A percentile compares a stretch with the other conserved stretches of the same genome.
These are phyloP conservation scores for Gadopsis marmoratus DNA, from an alignment of 2,797 vertebrate species.

Conservation along the genomic window DNA sequence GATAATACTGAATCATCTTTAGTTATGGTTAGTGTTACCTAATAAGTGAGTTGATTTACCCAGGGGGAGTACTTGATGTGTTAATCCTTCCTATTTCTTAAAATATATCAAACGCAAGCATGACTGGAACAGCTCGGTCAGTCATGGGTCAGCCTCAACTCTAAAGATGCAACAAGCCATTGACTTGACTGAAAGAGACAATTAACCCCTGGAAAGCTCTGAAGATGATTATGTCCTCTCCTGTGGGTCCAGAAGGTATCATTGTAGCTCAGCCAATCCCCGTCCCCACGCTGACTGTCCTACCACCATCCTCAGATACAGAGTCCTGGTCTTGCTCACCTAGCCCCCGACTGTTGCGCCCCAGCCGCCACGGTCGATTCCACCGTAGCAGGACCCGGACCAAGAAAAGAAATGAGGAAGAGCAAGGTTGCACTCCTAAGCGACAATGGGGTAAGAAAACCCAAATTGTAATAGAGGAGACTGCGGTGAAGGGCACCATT, in stretches of 20 bases:
- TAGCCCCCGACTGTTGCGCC: constrained; percentile 73
- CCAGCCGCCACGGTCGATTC: constrained; percentile 50
- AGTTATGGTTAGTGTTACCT: neutral
- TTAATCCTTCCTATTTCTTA: constrained; percentile 9
- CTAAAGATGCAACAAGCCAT: constrained; percentile 14
- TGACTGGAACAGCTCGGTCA: neutral
- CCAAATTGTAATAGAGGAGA: constrained; percentile 31
- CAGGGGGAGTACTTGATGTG: neutral
- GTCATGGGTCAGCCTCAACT: constrained; percentile 14
- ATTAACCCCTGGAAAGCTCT: constrained; percentile 5
- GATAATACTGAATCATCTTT: neutral
- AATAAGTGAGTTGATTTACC: constrained; percentile 2
- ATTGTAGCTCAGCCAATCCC: constrained; percentile 68
- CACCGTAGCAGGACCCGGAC: constrained; percentile 61
- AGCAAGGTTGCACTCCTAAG: constrained; percentile 32
- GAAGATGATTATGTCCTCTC: constrained; percentile 73
- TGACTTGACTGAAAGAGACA: constrained; percentile 10
- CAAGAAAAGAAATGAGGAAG: constrained; percentile 59
- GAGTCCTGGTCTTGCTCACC: constrained; percentile 86
- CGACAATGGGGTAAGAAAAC: constrained; percentile 35
- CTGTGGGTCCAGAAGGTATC: constrained; percentile 51
- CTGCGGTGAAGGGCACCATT: neutral
- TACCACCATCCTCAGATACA: constrained; percentile 84
- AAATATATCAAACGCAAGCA: constrained; percentile 6
- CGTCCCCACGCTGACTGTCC: constrained; percentile 80